Evolutionary conservation across 2,888 invertebrate genomes (phyloP).

Genomic region (Kryphioiulus occultus): DNA sequence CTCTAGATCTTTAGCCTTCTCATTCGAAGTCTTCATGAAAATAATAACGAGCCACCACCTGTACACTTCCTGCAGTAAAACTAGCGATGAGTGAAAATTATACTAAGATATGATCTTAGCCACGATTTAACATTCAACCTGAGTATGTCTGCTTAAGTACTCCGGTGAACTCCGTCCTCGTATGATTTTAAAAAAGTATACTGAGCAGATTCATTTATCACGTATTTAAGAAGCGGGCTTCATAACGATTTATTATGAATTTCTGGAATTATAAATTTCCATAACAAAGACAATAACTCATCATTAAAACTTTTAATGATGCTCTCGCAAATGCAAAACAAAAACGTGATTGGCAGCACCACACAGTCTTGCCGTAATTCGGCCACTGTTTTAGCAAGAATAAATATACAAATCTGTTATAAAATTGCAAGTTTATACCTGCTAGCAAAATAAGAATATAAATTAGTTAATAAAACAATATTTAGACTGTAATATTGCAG

Average conservation of each 20-base stretch:
- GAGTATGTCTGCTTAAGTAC: not conserved
- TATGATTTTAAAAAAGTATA: not conserved
- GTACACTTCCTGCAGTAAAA: constrained; percentile 27
- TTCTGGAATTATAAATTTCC: not conserved
- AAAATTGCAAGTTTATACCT: no score
- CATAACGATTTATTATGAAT: not conserved
- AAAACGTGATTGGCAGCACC: no score
- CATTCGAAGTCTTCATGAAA: not conserved
- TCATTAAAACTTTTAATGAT: not conserved
- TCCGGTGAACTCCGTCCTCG: not conserved
- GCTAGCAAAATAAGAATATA: no score
- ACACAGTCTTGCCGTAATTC: no score
- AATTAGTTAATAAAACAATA: no score
- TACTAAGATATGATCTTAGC: constrained; percentile 22
- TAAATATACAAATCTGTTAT: no score
- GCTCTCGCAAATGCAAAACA: not conserved
- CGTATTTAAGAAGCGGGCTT: not conserved
- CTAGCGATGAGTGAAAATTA: constrained; percentile 26
- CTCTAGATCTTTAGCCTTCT: not conserved
- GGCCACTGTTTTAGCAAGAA: no score
- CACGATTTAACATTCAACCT: not conserved
- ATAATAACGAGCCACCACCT: constrained; percentile 13
- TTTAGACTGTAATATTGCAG: no score
- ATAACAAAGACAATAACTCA: not conserved
- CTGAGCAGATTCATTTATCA: not conserved